Base-by-base conservation (phyloP, 2,797 vertebrate genomes). In the Phataginus tricuspis region DNA sequence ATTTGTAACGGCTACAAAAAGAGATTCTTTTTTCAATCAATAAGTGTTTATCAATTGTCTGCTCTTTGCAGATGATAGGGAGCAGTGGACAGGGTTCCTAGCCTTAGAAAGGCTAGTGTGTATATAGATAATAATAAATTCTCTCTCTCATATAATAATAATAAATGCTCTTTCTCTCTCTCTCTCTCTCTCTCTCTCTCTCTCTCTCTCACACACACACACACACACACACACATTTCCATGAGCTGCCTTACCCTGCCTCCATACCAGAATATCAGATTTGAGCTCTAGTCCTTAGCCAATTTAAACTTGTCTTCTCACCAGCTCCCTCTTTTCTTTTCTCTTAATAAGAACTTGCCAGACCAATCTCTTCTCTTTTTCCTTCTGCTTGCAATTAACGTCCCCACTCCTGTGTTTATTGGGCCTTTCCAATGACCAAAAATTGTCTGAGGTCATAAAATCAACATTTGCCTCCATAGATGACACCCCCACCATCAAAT, bases 361-460 rank as follows among this genome's bases (percentile, higher is more conserved):
- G 53, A 71, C 27, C 49, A 85, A n/a, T 42, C 42, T 90, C 39
- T 79, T 55, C 1, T 88, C 45, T 91, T 75, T 51, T 74, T 15
- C 31, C 13, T 74, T 92, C n/a, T 66, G 12, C 19, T 84, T 77
- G 39, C 8, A 49, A 59, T 45, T 68, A 34, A 80, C 29, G 8
- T 84, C 71, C 71, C 66, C 5, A 61, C 5, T 80, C 37, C 2
- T 39, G 1, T 61, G 78, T 66, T 96, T 72, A 90, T 79, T 95
- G 66, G 51, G 77, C 4, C 3, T 75, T 88, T 71, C 15, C 55
- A 49, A 2, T 64, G 23, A 57, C n/a, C 45, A 83, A 64, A 84
- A 82, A 75, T 34, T 61, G 49, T 66, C 45, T 66, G 55, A 39
- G 90, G 4, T 90, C 57, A 95, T n/a, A 91, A 96, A 90, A 15